Base-by-base conservation (phyloP, 2,797 vertebrate species). In the Jordanella pulchra region DNA sequence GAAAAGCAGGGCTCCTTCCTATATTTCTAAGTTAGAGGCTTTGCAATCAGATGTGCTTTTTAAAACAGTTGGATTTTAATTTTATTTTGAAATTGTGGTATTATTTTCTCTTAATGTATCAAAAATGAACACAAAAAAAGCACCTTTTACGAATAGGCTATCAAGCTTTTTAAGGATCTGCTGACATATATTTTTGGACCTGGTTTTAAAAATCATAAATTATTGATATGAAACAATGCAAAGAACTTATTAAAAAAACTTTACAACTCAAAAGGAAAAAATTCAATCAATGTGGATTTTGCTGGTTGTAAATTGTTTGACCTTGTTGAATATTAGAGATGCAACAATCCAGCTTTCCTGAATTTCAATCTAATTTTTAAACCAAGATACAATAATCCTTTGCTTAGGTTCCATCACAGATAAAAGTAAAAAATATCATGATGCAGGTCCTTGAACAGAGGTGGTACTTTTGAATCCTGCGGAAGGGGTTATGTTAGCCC, bases 1-100 rank as follows among this genome's bases (percentile, higher is more conserved):
- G 21, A 27, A n/a, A 55, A 75, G 28, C 18, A 54, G 14, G 63
- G 28, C 45, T 44, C 54, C 66, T 69, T 80, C 67, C 51, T 70
- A 75, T 48, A 48, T 32, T 42, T 73, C 27, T 39, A 69, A 45
- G 65, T 53, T 32, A 50, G 55, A 48, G 67, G 71, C 32, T 55
- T 65, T 70, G 17, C 17, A 58, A 9, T 42, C 32, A 2, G 3
- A 21, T 72, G 10, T 35, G 3, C 2, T 7, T 61, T 60, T 39
- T 66, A 45, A 66, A 68, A 58, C 35, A 44, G 44, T 28, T 4
- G 7, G 23, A 73, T 30, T 4, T 7, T 47, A 6, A 28, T 75
- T 66, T 53, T 28, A 45, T 35, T 45, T 35, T 21, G 60, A 51
- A 0, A 44, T 14, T 5, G 60, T 55, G 50, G 32, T 55, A 30